Percentiles rank a stretch among this genome's conserved stretches.
These are phyloP conservation scores for Strigamia maritima DNA, from an alignment of 2,888 invertebrate genomes.

Conservation along the genomic window DNA sequence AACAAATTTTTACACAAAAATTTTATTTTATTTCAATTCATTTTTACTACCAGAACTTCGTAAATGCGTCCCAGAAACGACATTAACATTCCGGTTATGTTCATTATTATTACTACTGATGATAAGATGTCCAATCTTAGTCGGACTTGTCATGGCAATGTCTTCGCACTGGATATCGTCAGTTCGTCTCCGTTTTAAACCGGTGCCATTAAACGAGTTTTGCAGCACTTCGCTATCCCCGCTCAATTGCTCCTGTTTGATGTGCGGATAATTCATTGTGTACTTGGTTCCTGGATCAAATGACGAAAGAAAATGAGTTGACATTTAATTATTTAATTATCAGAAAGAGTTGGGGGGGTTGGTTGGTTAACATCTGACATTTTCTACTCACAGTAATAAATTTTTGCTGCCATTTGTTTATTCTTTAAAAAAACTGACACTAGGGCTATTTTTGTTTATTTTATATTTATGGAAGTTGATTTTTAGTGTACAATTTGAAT, in stretches of 20 bases:
- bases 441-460: too few relatives aligned
- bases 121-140: slow-evolving; percentile 42
- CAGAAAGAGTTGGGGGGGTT: neutral
- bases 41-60: neutral
- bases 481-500: too few relatives aligned
- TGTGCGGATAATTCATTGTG: slow-evolving; percentile 39
- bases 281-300: neutral
- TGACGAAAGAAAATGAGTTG: neutral
- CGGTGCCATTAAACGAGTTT: slow-evolving; percentile 40
- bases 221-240: slow-evolving; percentile 2
- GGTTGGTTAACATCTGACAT: neutral
- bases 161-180: slow-evolving; percentile 43
- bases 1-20: neutral
- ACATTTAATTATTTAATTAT: neutral
- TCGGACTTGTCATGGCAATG: slow-evolving; percentile 42
- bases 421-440: too few relatives aligned
- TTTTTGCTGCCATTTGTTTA: too few relatives aligned
- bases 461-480: too few relatives aligned
- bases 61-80: neutral
- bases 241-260: slow-evolving; percentile 38
- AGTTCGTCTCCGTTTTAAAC: slow-evolving; percentile 44
- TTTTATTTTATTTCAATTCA: too few relatives aligned
- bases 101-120: slow-evolving; percentile 24
- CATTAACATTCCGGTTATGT: neutral
- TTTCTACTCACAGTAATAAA: neutral